Evolutionary conservation across 2,888 invertebrate genomes (phyloP), one percentile per base, ranked within the genome.

Genomic region (Phengaris alcon): DNA sequence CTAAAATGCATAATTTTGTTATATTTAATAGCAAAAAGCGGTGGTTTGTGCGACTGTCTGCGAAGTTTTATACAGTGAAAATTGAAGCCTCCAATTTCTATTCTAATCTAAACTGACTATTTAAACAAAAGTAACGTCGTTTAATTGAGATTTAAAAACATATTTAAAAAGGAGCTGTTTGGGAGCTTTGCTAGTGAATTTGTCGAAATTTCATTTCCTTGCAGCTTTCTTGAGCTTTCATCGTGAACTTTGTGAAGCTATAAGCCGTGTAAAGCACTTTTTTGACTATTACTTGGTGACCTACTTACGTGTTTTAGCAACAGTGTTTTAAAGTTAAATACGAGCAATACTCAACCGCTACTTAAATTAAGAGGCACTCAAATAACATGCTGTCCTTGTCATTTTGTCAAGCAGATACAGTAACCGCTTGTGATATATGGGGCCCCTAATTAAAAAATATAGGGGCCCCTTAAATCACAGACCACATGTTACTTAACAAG

Each of bases 191-290:
- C 6, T 64, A 5, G 44, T 64, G 64, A 64, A 64, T 13, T 22
- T 12, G 6, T 44, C 35, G 64, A 64, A 64, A 35, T 64, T 64
- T 64, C 12, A 64, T 64, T 44, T 44, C 13, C 64, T 59, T 59
- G 12, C 12, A 64, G 64, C 13, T 44, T 64, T 35, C 64, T 64
- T 64, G 64, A 64, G 35, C 52, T 52, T 52, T 52, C 8, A 64
- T 12, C 64, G 64, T 64, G 35, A 64, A 64, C 35, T 64, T 44
- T 64, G 64, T 35, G 13, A 64, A 64, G 35, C 59, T 59, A 59
- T 64, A 35, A 64, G 64, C 64, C 35, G 64, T 64, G 64, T 64
- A 64, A 64, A 64, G 64, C 64, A 12, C 44, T 64, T 35, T 64
- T 64, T 64, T 4, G 64, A 44, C 35, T 52, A 52, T 4, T 12